Evolutionary conservation across 2,888 invertebrate genomes (phyloP), one percentile per base, ranked within the genome.

Genomic region (Apodemia mormo): DNA sequence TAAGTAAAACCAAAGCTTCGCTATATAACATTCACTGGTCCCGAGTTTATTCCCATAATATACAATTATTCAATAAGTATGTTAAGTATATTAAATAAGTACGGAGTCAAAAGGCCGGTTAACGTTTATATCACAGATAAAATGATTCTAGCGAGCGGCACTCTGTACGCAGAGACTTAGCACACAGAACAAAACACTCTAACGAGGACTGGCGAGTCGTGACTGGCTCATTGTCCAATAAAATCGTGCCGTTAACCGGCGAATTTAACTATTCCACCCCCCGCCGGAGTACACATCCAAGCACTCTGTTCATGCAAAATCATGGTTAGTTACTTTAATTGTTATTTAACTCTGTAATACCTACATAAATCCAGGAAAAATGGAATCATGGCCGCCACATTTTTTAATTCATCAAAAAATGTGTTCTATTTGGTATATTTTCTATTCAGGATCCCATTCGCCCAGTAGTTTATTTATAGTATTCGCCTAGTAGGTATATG

Each of bases 91-190:
- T 29, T 12, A 22, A 52, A 52, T 68, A 72, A 69, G 58, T 69
- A 72, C 70, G 45, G 65, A 33, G 54, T 58, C 8, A 65, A 66
- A 70, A 71, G 68, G 70, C 70, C 69, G 64, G 61, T 67, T 69
- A 54, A 69, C 58, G 66, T 65, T 49, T 66, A 45, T 71, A 74
- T 74, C 72, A 74, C 74, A 72, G 74, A 70, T 61, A 71, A 56
- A 68, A 67, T 43, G 70, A 61, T 68, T 68, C 54, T 37, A 66
- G 54, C 68, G 58, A 67, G 65, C 73, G 43, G 33, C 66, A n/a
- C 64, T 67, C 69, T 67, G 10, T 45, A 12, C 2, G 12, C 70
- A 69, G 71, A 30, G 68, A 71, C 66, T 40, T n/a, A n/a, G n/a
- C n/a, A n/a, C n/a, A n/a, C n/a, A n/a, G n/a, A n/a, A n/a, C n/a